Base-by-base conservation (phyloP, 2,113 vertebrate species). In the Syngnathus typhle region DNA sequence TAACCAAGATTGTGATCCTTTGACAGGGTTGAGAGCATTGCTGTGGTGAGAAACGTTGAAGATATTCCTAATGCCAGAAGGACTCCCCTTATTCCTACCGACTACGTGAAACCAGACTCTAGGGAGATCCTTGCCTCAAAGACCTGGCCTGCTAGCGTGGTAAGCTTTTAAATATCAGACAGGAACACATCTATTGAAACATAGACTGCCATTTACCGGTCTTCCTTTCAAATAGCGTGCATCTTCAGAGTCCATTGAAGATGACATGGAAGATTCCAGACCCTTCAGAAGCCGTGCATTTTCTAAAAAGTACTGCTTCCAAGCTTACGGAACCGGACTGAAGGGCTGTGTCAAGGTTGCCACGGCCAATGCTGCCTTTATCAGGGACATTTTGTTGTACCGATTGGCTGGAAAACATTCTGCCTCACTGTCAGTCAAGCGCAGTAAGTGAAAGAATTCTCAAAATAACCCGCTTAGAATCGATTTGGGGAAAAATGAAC, bases 31-130 rank as follows among this genome's bases (percentile, higher is more conserved):
- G 87, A 90, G 7, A 91, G 91, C 61, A 64, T 87, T 86, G 92
- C 90, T 72, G 68, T 94, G 44, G 85, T 88, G 73, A 92, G 92
- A 83, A 91, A 93, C 68, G 62, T 88, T 67, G 88, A 88, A 77
- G 88, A 93, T 21, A 60, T 87, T 8, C 12, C 63, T 1, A 51
- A 43, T 60, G 86, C 81, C 58, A 92, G 65, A 82, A 86, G 64
- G 23, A 91, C 75, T 6, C 83, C 90, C 23, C 60, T 95, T 52
- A 72, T 94, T 44, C 89, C 91, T 11, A 66, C 1, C 10, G 49
- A 68, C 55, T 2, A 23, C 21, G 52, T 72, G 44, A 66, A 69
- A 37, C 11, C 65, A 61, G 69, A 82, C 23, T 74, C 75, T 47
- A 79, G 71, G 38, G 81, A 90, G 58, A 74, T 73, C 56, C 89